These are phyloP conservation scores for Malthinus flaveolus DNA, from an alignment of 2,888 invertebrate genomes.

Conservation along the genomic window DNA sequence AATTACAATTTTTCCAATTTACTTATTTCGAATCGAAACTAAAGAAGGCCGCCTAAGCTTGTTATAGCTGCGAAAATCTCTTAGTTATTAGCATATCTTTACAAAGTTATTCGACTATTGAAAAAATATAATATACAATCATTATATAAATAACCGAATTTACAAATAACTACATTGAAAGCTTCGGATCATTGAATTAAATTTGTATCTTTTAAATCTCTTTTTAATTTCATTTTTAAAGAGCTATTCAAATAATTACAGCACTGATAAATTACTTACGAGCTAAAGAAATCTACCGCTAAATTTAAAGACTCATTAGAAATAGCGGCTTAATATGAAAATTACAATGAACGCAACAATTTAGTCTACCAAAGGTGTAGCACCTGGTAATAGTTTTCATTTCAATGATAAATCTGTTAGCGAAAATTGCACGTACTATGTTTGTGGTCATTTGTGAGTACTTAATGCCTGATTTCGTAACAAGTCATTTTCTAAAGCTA, in stretches of 20 bases:
- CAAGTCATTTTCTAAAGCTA: constrained; percentile 21
- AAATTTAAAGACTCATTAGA: constrained; percentile 22
- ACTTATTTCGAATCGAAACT: no score
- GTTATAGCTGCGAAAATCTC: no score
- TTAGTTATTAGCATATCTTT: no score
- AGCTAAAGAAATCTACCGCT: constrained; percentile 10
- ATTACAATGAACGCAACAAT: constrained; percentile 16
- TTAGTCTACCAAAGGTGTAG: constrained; percentile 10
- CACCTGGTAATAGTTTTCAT: constrained; percentile 19
- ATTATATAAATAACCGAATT: no score
- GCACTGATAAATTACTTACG: constrained; percentile 10
- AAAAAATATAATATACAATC: no score
- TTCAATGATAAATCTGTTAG: constrained; percentile 23
- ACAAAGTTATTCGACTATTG: no score
- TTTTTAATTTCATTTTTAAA: constrained; percentile 8
- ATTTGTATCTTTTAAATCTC: neutral
- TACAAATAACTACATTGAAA: neutral
- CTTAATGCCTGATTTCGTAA: constrained; percentile 9
- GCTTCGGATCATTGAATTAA: constrained; percentile 3
- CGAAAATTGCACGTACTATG: constrained; percentile 19
- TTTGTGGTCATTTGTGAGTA: constrained; percentile 12
- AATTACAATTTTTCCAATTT: no score
- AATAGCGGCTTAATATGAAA: constrained; percentile 21
- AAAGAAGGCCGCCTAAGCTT: no score
- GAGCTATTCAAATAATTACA: constrained; percentile 12